Evolutionary conservation across 1,140 invertebrate species (phyloP), one percentile per base, ranked within the genome.

Genomic region (Halictus rubicundus): DNA sequence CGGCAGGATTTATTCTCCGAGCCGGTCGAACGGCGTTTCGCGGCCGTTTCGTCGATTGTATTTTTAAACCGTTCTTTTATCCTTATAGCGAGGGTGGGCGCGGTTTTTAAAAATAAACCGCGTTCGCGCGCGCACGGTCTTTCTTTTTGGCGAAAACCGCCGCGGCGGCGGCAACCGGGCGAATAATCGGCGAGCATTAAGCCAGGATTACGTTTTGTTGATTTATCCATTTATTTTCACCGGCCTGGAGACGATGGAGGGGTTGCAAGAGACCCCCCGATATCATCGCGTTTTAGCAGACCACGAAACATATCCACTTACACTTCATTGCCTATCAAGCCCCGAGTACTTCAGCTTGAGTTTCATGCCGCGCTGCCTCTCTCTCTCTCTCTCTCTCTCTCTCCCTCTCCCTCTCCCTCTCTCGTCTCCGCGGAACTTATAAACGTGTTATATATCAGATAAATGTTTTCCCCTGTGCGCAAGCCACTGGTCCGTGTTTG

Each of bases 241-340:
- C 54, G 57, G 63, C 49, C 37, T 25, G 32, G 32, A 32, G 32
- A 32, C 32, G 32, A 5, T 32, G 32, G 32, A 32, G 32, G 32
- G 32, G 32, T 32, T 32, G 32, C 3, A 66, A 77, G 82, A 63
- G 68, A 59, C 60, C 42, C 32, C 32, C 23, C 79, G 84, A 86
- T 87, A 87, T 81, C 68, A 87, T 86, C 84, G 59, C 74, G 69
- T 78, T 86, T 87, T 86, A 87, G 66, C 85, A 81, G 65, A 83
- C 79, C 71, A 86, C 85, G 85, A 82, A 86, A 87, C 85, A 80
- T 87, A 87, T 87, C 85, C 85, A 81, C 81, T 87, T 87, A 86
- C 85, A 85, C 83, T 85, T 80, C 83, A 85, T 85, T 85, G 81
- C 84, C 68, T 86, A 87, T 85, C 78, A 86, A 72, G 78, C 73